Percentiles rank a stretch among this genome's conserved stretches.
Evolutionary conservation across 2,888 invertebrate species (phyloP).

Genomic region (Rapana venosa): DNA sequence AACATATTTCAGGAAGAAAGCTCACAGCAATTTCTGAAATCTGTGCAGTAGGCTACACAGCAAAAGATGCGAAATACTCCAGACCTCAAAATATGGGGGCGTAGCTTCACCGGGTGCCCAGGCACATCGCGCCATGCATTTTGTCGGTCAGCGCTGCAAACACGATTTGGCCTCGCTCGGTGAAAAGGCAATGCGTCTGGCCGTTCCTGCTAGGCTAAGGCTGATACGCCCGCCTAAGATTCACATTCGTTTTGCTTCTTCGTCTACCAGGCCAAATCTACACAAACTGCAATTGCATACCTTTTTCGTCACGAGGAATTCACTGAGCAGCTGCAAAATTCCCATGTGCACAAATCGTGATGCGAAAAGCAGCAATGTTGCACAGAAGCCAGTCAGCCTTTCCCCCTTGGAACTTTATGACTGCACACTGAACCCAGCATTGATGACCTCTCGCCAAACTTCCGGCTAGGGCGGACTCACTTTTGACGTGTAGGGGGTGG

Average conservation of each 20-base stretch:
- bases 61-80: neutral
- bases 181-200: slow-evolving; percentile 24
- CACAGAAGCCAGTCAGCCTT: slow-evolving; percentile 18
- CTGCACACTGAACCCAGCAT: slow-evolving; percentile 46
- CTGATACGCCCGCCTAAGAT: slow-evolving; percentile 13
- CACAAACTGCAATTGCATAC: neutral
- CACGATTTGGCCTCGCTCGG: slow-evolving; percentile 16
- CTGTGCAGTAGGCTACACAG: neutral
- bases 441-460: slow-evolving; percentile 52
- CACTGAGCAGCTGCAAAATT: neutral
- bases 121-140: slow-evolving; percentile 2
- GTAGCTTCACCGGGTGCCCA: neutral
- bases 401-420: slow-evolving; percentile 40
- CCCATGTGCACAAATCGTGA: slow-evolving; percentile 8
- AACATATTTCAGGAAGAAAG: neutral
- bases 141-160: slow-evolving; percentile 28
- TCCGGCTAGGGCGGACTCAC: slow-evolving; percentile 49
- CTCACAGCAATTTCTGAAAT: neutral
- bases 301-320: neutral
- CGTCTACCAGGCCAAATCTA: neutral
- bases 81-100: neutral
- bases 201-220: slow-evolving; percentile 25
- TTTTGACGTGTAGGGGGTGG: slow-evolving; percentile 20
- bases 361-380: slow-evolving; percentile 33
- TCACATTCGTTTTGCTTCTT: neutral